These are phyloP conservation scores for Aleiodes leptofemur DNA, from an alignment of 2,888 invertebrate species.

Conservation along the genomic window DNA sequence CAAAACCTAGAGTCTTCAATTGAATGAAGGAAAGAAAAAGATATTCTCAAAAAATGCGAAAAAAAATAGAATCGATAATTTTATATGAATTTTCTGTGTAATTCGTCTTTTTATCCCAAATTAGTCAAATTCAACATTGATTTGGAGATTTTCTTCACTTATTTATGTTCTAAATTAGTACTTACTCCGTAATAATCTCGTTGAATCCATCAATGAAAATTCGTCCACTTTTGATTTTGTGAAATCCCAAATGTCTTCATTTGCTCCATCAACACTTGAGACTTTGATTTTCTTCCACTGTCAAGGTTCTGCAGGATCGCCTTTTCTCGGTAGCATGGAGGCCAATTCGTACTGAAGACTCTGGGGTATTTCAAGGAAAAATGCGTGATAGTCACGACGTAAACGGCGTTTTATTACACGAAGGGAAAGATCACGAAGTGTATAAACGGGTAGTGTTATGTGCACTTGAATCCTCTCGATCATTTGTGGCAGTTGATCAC, in stretches of 20 bases:
- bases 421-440: slow-evolving; percentile 64
- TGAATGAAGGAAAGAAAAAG: too few species aligned
- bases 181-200: neutral
- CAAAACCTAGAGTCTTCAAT: too few species aligned
- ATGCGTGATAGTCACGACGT: slow-evolving; percentile 62
- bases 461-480: slow-evolving; percentile 59
- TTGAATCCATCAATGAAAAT: neutral
- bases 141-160: too few species aligned
- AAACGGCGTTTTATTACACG: slow-evolving; percentile 63
- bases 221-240: neutral
- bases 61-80: too few species aligned
- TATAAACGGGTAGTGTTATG: slow-evolving; percentile 65
- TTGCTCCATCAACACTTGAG: slow-evolving; percentile 4
- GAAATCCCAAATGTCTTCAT: slow-evolving; percentile 24
- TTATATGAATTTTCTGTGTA: too few species aligned
- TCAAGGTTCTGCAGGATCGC: slow-evolving; percentile 31
- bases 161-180: neutral
- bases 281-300: slow-evolving; percentile 10
- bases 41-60: too few species aligned
- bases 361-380: slow-evolving; percentile 67
- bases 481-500: slow-evolving; percentile 51
- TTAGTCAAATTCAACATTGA: too few species aligned
- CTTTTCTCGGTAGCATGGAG: slow-evolving; percentile 59
- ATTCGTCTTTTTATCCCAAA: too few species aligned
- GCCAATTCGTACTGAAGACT: slow-evolving; percentile 66